Base-by-base conservation (phyloP, 2,113 vertebrate genomes). In the Uropsilus gracilis region DNA sequence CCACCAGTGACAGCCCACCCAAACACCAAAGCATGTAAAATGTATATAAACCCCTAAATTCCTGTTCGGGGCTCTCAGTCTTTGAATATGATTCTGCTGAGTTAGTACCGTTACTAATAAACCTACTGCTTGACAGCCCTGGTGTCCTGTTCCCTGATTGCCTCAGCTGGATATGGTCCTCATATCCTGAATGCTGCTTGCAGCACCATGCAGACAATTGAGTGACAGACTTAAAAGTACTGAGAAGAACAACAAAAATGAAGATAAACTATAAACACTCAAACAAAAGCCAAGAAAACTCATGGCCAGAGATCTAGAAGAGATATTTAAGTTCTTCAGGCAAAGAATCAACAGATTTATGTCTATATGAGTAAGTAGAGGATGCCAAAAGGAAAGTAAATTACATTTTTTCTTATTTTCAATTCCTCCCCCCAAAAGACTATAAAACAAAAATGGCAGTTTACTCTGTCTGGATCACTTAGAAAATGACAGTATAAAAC, bases 281-380 rank as follows among this genome's bases (percentile, higher is more conserved):
- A 71, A 80, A 78, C 30, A 80, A 73, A 92, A 87, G 24, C 83
- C 14, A 34, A 73, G 57, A 83, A n/a, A 91, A 71, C 34, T 86
- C 53, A 44, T 18, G 10, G 24, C 28, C 64, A 44, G 34, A 20
- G 37, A n/a, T n/a, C n/a, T n/a, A n/a, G n/a, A n/a, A n/a, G n/a
- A n/a, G n/a, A n/a, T n/a, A n/a, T n/a, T n/a, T n/a, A 81, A 73
- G 34, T 57, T 75, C 30, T 73, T 87, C 1, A 17, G 2, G 39
- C 32, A 39, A 57, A 84, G 30, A 28, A 13, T n/a, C n/a, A n/a
- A 26, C 44, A 9, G 28, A 64, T 64, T 14, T 32, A 8, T n/a
- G 30, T 44, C 4, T 93, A 26, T 20, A 69, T 24, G 8, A 69
- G 39, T 42, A 69, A 17, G 34, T 37, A 22, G 24, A 69, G 18